Base-by-base conservation (phyloP, 1,140 invertebrate genomes). In the Tetranychus cinnabarinus region DNA sequence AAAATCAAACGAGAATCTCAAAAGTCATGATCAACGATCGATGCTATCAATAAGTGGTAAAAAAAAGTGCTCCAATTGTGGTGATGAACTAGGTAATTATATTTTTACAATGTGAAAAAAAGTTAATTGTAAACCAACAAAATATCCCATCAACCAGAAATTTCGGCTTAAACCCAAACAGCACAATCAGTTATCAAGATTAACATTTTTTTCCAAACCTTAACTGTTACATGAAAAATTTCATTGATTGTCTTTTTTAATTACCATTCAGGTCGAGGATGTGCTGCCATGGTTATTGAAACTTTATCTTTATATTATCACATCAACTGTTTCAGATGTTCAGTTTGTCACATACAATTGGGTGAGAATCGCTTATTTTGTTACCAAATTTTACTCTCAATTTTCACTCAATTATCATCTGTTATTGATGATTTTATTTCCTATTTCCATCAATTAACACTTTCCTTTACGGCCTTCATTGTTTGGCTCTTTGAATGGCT, bases 211-310 rank as follows among this genome's bases (percentile, higher is more conserved):
- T 42, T 1, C 39, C 39, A 6, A 42, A 42, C 10, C 10, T 10
- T 42, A 42, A 42, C 10, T 10, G 5, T 42, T 42, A 6, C 39
- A 6, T 42, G 39, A 6, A 6, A 42, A 42, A 6, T 15, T 42
- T 15, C 23, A 39, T n/a, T 15, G 7, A 12, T 64, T 42, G 31
- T 45, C 33, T 34, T 1, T 33, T 31, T 59, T 15, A 34, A 3
- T 39, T 34, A 42, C 36, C 37, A 8, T 58, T 48, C 39, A 58
- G 90, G 89, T 72, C 83, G 88, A 69, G 91, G 91, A 67, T 63
- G 59, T 64, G 90, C 91, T 52, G 91, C 91, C n/a, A 97, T 97
- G 91, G 93, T 96, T 64, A 95, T 97, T 68, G 91, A 96, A 74
- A 91, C 88, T 61, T 76, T 97, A 59, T 80, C 86, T 60, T 76